phyloP scores from a whole-genome alignment of 2,113 vertebrate species.

The Hemichromis elongatus region DNA sequence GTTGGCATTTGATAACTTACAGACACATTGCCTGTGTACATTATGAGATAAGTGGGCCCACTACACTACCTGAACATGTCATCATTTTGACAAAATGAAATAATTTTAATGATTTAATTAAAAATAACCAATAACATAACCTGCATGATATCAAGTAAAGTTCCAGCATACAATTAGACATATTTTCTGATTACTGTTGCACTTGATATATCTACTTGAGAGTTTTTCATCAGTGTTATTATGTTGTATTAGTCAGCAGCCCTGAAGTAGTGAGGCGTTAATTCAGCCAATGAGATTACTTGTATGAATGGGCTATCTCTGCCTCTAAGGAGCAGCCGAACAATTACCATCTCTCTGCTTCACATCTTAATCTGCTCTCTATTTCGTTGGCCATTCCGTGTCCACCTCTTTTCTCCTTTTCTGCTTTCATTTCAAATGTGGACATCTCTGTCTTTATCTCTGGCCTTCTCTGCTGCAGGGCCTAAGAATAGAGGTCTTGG shows the following conservation, averaged over 20 bases:
- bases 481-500: constrained; percentile 26
- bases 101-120: neutral
- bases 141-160: neutral
- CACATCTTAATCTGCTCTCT: neutral
- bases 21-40: too few species aligned
- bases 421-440: neutral
- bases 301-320: neutral
- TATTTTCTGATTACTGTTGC: neutral
- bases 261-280: neutral
- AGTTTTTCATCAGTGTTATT: neutral
- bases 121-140: neutral
- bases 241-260: neutral
- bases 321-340: neutral
- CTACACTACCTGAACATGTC: neutral
- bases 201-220: neutral
- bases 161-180: neutral
- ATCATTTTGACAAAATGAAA: neutral
- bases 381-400: neutral
- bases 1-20: too few species aligned
- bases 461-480: neutral
- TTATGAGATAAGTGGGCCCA: too few species aligned
- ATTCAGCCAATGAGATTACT: neutral
- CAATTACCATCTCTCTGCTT: neutral
- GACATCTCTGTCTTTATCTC: neutral
- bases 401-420: neutral